phyloP scores from a whole-genome alignment of 2,113 vertebrate genomes.

The Cyanoramphus novaezelandiae region DNA sequence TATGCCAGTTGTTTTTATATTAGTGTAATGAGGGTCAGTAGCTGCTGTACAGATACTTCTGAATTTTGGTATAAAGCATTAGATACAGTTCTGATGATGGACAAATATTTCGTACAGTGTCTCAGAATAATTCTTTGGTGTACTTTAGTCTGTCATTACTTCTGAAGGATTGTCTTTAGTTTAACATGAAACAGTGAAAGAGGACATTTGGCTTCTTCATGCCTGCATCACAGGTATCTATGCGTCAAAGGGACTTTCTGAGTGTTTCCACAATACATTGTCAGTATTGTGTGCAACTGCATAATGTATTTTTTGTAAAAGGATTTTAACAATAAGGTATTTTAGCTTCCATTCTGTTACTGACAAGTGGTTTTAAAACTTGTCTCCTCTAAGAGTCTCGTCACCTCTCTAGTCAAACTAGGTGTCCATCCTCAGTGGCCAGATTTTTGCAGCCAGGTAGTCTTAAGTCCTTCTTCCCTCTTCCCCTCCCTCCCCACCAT shows the following conservation, averaged over 20 bases:
- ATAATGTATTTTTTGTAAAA: not conserved
- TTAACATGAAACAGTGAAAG: not conserved
- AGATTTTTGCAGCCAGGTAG: not conserved
- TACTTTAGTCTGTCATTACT: not conserved
- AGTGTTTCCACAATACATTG: not conserved
- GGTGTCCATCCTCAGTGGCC: not conserved
- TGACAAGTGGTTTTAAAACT: not conserved
- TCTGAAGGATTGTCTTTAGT: not conserved
- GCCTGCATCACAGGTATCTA: not conserved
- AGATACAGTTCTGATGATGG: not conserved
- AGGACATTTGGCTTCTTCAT: not conserved
- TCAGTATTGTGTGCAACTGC: not conserved
- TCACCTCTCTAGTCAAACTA: too few species aligned
- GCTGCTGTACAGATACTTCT: not conserved
- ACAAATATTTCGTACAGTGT: not conserved
- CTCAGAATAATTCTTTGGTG: not conserved
- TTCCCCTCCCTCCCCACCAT: fast-evolving
- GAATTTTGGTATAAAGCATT: not conserved
- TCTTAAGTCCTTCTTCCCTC: not conserved
- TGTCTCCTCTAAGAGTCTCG: not conserved
- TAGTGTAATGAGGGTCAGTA: not conserved
- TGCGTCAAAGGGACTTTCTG: not conserved
- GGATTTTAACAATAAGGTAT: not conserved
- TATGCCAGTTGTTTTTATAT: not conserved
- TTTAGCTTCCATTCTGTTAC: not conserved